Evolutionary conservation across 2,113 vertebrate species (phyloP).

Genomic region (Rhea americana): DNA sequence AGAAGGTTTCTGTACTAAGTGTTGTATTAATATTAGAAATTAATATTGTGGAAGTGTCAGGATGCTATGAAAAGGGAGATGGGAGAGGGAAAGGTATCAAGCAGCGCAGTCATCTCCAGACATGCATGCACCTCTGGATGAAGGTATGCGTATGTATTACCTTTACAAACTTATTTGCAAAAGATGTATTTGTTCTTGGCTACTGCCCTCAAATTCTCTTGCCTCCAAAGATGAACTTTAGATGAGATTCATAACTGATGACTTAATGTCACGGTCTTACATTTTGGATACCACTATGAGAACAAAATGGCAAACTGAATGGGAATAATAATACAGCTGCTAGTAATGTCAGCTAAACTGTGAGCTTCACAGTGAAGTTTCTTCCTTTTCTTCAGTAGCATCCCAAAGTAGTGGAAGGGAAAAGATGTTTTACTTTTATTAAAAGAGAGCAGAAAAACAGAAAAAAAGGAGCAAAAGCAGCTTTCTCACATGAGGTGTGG

Average conservation of each 20-base stretch:
- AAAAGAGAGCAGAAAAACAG: background rate
- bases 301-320: background rate
- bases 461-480: background rate
- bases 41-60: background rate
- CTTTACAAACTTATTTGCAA: background rate
- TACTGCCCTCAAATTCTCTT: background rate
- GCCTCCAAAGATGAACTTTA: background rate
- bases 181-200: background rate
- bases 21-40: background rate
- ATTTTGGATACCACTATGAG: background rate
- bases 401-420: background rate
- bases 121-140: rapidly evolving
- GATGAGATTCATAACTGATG: background rate
- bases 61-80: background rate
- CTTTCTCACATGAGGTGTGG: background rate
- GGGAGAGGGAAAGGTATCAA: background rate
- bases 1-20: background rate
- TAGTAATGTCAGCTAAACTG: background rate
- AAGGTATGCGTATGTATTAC: rapidly evolving
- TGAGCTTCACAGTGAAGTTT: background rate
- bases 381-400: background rate
- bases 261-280: background rate
- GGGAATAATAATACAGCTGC: background rate
- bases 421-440: background rate
- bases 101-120: background rate